Evolutionary conservation across 1,140 invertebrate genomes (phyloP).

Genomic region (Antheraea pernyi): DNA sequence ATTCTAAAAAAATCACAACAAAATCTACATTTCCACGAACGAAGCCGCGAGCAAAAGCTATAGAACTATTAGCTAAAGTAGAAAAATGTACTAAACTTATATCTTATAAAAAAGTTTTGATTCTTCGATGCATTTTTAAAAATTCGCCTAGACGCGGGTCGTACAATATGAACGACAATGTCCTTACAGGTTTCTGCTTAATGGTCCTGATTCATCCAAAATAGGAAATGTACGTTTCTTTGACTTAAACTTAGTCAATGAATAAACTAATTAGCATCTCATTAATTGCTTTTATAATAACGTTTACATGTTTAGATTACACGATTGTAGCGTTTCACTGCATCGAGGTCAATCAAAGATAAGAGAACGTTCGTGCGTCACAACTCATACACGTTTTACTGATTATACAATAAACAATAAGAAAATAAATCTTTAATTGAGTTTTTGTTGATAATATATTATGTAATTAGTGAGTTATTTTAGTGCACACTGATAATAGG

Average conservation of each 20-base stretch:
- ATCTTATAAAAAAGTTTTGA: too few relatives aligned
- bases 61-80: too few relatives aligned
- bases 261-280: slow-evolving; percentile 9
- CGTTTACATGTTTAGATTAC: slow-evolving; percentile 8
- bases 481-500: too few relatives aligned
- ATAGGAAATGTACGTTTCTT: not conserved
- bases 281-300: slow-evolving; percentile 3
- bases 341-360: slow-evolving; percentile 64
- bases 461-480: not conserved
- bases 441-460: not conserved
- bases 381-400: slow-evolving; percentile 7
- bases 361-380: slow-evolving; percentile 62
- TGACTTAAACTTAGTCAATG: slow-evolving; percentile 1
- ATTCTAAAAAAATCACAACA: too few relatives aligned
- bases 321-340: slow-evolving; percentile 32
- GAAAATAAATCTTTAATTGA: not conserved
- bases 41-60: too few relatives aligned
- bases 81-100: too few relatives aligned
- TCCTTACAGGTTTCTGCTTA: not conserved
- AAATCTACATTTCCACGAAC: too few relatives aligned
- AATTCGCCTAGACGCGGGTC: too few relatives aligned
- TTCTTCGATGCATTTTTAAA: not conserved
- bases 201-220: not conserved
- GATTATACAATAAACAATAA: slow-evolving; percentile 5
- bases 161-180: not conserved